Evolutionary conservation across 2,113 vertebrate species (phyloP), one percentile per base, ranked within the genome.

Genomic region (Saccopteryx leptura): DNA sequence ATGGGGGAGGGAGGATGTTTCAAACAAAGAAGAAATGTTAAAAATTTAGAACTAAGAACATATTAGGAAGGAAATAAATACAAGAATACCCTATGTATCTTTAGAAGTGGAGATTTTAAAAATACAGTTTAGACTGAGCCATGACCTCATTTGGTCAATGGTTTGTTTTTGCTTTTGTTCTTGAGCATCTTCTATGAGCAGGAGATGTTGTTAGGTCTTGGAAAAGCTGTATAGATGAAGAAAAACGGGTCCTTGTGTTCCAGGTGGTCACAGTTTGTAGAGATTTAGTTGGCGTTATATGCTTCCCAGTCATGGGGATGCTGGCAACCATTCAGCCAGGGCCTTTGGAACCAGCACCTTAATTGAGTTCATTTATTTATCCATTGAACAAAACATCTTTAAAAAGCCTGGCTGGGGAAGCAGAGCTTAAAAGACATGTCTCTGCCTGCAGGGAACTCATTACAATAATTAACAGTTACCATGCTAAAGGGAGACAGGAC

Each of bases 1-100:
- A 76, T 80, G 87, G 6, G n/a, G 15, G 17, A 1, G 2, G 31
- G 63, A 33, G 9, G 1, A 11, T 24, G 4, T 91, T 94, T 69
- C 72, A 74, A 91, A 96, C 88, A 63, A 93, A 91, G 74, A n/a
- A 95, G 75, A 92, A 71, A 31, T 74, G 65, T 80, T 48, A 61
- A 0, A 60, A 87, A 78, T 52, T 50, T 88, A 66, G 26, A 75
- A 65, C 48, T 63, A 91, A 94, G 46, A 71, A 1, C 8, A 33
- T 75, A 28, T 93, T 86, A 85, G 88, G 63, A 92, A 83, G 54
- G 80, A 15, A 65, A 56, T 56, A 52, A 14, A 61, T 66, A 84
- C 8, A 54, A 54, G 28, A 88, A 74, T 95, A 74, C 5, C 61
- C 33, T 28, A 0, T 87, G 23, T 65, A 2, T 82, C 60, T 78